Base-by-base conservation (phyloP, 23 tunicate species). In the Halocynthia roretzi region DNA sequence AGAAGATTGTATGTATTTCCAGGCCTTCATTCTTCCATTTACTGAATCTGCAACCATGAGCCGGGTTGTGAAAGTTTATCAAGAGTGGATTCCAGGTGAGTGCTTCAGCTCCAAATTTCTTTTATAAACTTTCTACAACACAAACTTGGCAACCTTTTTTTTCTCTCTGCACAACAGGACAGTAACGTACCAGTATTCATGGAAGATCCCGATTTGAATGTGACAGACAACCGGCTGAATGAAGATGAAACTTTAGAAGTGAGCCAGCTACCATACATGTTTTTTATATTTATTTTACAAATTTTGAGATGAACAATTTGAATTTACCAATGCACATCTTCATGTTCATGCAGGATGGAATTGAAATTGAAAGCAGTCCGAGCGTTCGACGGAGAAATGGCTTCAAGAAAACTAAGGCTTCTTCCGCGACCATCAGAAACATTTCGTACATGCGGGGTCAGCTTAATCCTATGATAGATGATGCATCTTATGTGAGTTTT, bases 361-460 rank as follows among this genome's bases (percentile, higher is more conserved):
- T 0, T 58, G 17, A 15, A 58, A 58, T 58, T 4, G 17, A 15
- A 58, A 58, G 15, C 17, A 58, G 15, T 58, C 63, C 17, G 4
- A 58, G 17, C 17, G 17, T 58, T 14, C 63, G 15, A 14, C 63
- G 15, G 4, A 14, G n/a, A 58, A 58, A 58, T n/a, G 63, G 17
- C 63, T n/a, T 14, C 63, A 14, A 14, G 63, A 14, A 58, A 20
- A 0, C 31, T 11, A 65, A 65, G 63, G 31, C 15, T 65, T 65
- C 70, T 9, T 8, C 62, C 5, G 5, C 60, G 11, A 57, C 82
- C n/a, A 66, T 83, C 6, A 81, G 87, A 44, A 88, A 88, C 61
- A 71, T 72, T 56, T 88, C 95, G 8, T 88, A 88, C 81, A 83
- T 88, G 65, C 58, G 84, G 52, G 95, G 95, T 14, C 95, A 88